Conservation (phyloP, 2,888 invertebrate species). For the Lasioglossum marginatum region DNA sequence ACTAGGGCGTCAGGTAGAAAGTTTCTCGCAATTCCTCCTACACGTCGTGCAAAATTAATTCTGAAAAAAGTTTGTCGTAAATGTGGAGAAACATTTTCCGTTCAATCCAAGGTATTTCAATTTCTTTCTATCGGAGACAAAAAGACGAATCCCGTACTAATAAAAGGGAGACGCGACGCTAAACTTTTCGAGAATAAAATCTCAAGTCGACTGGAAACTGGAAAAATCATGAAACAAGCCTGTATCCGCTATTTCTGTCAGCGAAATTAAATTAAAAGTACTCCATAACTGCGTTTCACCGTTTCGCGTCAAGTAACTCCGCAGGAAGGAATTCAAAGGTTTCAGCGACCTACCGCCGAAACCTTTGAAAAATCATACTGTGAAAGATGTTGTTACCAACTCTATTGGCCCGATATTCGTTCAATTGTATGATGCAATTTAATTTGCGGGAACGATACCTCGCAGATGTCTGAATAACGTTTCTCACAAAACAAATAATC, state of each 20-base stretch:
- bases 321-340: slow-evolving; percentile 62
- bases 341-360: slow-evolving; percentile 67
- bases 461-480: background rate
- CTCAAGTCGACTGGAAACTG: too few relatives aligned
- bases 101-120: slow-evolving; percentile 42
- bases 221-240: background rate
- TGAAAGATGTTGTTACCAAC: slow-evolving; percentile 54
- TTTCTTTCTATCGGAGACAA: slow-evolving; percentile 29
- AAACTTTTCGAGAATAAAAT: background rate
- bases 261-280: background rate
- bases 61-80: background rate
- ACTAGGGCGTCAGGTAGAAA: slow-evolving; percentile 14
- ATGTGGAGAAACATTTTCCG: background rate
- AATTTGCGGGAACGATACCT: slow-evolving; percentile 4
- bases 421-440: slow-evolving; percentile 15
- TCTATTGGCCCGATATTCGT: slow-evolving; percentile 9
- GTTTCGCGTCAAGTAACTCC: slow-evolving; percentile 44
- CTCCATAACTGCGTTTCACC: background rate
- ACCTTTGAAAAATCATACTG: slow-evolving; percentile 65
- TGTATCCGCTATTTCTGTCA: background rate
- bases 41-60: slow-evolving; percentile 23
- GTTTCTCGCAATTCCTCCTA: background rate
- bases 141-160: slow-evolving; percentile 18
- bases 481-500: background rate
- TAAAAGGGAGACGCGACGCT: background rate